Evolutionary conservation across 2,888 invertebrate species (phyloP).

Genomic region (Lochmaea crataegi): DNA sequence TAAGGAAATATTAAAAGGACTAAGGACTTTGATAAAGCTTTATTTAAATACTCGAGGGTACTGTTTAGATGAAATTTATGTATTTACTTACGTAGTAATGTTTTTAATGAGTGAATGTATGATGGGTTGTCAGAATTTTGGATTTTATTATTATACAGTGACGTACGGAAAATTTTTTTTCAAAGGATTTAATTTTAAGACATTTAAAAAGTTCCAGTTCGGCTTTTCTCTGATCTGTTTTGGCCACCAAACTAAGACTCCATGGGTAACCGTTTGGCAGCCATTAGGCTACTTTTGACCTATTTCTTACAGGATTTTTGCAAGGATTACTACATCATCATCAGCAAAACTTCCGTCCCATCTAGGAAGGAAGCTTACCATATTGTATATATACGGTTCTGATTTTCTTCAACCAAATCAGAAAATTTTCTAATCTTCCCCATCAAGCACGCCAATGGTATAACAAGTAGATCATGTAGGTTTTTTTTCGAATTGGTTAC

Average conservation of each 20-base stretch:
- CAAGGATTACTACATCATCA: no score
- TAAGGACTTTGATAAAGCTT: slow-evolving; percentile 48
- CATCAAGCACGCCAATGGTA: slow-evolving; percentile 14
- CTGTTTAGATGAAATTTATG: slow-evolving; percentile 52
- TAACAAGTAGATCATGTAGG: slow-evolving; percentile 41
- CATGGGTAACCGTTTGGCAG: no score
- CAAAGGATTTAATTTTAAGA: no score
- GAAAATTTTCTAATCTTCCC: slow-evolving; percentile 6
- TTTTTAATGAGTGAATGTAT: slow-evolving; percentile 37
- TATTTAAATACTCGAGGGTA: slow-evolving; percentile 53
- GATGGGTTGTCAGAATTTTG: not conserved
- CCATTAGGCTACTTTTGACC: no score
- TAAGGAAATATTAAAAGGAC: slow-evolving; percentile 42
- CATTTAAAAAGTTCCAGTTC: no score
- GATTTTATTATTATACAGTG: not conserved
- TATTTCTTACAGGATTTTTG: no score
- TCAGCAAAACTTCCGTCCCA: no score
- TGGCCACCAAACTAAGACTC: no score
- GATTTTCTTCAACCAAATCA: slow-evolving; percentile 28
- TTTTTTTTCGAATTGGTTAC: slow-evolving; percentile 40
- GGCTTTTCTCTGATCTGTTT: no score
- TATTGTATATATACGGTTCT: no score
- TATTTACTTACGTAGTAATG: slow-evolving; percentile 50
- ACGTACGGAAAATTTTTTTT: not conserved
- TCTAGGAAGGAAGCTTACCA: no score